phyloP scores from a whole-genome alignment of 1,140 invertebrate species.

The Ceratina australensis region DNA sequence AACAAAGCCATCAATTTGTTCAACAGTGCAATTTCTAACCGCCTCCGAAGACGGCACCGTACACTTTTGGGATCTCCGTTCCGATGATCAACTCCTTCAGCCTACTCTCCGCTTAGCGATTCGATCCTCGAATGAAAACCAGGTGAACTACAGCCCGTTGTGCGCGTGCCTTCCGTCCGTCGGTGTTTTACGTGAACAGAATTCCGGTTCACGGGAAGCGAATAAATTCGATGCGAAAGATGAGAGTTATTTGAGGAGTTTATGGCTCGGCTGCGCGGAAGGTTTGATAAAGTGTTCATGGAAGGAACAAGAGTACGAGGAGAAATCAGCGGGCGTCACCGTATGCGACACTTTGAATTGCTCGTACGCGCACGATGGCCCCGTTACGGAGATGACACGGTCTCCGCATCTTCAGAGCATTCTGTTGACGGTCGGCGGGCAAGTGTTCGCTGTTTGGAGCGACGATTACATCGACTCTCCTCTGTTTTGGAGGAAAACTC shows the following conservation, averaged over 20 bases:
- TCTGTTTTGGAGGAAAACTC: slow-evolving; percentile 79
- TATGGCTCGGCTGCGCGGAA: slow-evolving; percentile 65
- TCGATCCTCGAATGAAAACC: not conserved
- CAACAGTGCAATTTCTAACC: slow-evolving; percentile 82
- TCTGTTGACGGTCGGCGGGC: slow-evolving; percentile 82
- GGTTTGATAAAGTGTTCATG: slow-evolving; percentile 80
- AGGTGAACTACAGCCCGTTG: not conserved
- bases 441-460: slow-evolving; percentile 82
- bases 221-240: slow-evolving; percentile 7
- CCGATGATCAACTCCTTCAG: slow-evolving; percentile 1
- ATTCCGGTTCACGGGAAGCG: not conserved
- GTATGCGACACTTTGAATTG: slow-evolving; percentile 71
- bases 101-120: slow-evolving; percentile 33
- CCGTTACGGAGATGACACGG: slow-evolving; percentile 80
- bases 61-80: slow-evolving; percentile 82
- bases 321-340: slow-evolving; percentile 79
- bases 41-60: slow-evolving; percentile 83
- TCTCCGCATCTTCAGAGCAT: slow-evolving; percentile 81
- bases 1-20: slow-evolving; percentile 38
- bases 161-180: slow-evolving; percentile 19
- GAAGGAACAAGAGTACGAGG: slow-evolving; percentile 81
- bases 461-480: slow-evolving; percentile 77
- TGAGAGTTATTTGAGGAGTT: slow-evolving; percentile 29
- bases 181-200: not conserved
- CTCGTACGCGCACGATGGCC: slow-evolving; percentile 84